phyloP scores from a whole-genome alignment of 2,888 invertebrate genomes.

The Rapana venosa region DNA sequence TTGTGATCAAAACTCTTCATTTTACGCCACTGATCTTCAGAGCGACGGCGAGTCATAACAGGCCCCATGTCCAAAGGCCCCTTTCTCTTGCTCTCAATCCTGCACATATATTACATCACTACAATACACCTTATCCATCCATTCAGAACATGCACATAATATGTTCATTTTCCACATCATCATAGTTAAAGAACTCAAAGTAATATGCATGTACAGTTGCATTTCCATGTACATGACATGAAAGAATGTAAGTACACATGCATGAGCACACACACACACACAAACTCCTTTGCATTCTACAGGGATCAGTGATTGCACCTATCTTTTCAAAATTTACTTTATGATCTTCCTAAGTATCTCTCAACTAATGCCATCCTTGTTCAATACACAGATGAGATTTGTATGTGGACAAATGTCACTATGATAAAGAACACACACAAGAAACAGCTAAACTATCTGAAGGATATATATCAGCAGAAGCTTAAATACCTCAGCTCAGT shows the following conservation, averaged over 20 bases:
- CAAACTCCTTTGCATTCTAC: not conserved
- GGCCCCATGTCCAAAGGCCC: not conserved
- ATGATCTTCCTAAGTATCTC: not conserved
- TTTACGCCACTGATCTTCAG: constrained; percentile 28
- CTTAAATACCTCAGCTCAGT: not conserved
- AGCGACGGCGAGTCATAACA: constrained; percentile 18
- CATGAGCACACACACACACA: no score
- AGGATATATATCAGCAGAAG: not conserved
- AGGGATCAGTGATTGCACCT: not conserved
- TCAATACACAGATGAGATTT: not conserved
- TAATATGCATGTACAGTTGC: no score
- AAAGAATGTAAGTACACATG: no score
- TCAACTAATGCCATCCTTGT: not conserved
- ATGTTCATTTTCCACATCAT: no score
- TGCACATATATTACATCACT: not conserved
- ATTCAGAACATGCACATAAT: no score
- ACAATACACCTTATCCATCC: no score
- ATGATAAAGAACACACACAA: not conserved
- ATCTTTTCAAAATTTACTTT: not conserved
- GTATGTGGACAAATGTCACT: not conserved
- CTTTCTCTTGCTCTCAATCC: constrained; percentile 13
- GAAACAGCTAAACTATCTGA: not conserved
- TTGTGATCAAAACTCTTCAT: constrained; percentile 30
- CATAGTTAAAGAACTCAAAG: no score
- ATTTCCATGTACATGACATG: no score